phyloP scores from a whole-genome alignment of 2,113 vertebrate species.

The Hucho hucho region DNA sequence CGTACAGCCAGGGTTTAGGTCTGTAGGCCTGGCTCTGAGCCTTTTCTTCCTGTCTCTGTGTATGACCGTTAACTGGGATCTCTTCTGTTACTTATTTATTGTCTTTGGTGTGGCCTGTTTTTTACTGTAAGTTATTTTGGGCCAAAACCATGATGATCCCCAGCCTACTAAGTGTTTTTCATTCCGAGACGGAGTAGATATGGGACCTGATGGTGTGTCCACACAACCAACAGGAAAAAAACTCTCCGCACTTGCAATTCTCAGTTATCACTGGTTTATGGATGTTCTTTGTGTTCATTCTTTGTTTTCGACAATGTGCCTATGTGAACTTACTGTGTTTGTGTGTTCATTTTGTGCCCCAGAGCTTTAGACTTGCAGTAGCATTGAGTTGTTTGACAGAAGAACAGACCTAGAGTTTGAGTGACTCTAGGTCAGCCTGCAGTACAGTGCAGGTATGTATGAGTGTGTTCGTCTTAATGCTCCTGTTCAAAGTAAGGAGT shows the following conservation, averaged over 20 bases:
- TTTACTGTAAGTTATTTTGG: constrained; percentile 26
- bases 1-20: not conserved
- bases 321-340: constrained; percentile 41
- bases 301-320: constrained; percentile 50
- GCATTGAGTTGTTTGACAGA: constrained; percentile 49
- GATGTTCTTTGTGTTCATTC: constrained; percentile 16
- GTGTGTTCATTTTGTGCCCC: constrained; percentile 32
- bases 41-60: constrained; percentile 4
- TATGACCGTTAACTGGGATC: constrained; percentile 17
- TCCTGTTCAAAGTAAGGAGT: constrained; percentile 35
- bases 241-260: constrained; percentile 55
- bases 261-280: constrained; percentile 38
- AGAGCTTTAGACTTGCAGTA: constrained; percentile 42
- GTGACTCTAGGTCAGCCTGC: constrained; percentile 32
- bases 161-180: constrained; percentile 56
- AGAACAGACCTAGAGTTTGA: constrained; percentile 67
- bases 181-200: constrained; percentile 33
- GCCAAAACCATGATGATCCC: constrained; percentile 54
- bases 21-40: not conserved
- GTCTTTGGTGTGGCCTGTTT: constrained; percentile 23
- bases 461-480: constrained; percentile 35
- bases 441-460: not conserved
- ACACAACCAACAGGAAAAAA: constrained; percentile 4
- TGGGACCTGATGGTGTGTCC: constrained; percentile 28
- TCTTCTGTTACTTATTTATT: constrained; percentile 1